Evolutionary conservation across 2,888 invertebrate species (phyloP).

Genomic region (Drosophila prolongata): DNA sequence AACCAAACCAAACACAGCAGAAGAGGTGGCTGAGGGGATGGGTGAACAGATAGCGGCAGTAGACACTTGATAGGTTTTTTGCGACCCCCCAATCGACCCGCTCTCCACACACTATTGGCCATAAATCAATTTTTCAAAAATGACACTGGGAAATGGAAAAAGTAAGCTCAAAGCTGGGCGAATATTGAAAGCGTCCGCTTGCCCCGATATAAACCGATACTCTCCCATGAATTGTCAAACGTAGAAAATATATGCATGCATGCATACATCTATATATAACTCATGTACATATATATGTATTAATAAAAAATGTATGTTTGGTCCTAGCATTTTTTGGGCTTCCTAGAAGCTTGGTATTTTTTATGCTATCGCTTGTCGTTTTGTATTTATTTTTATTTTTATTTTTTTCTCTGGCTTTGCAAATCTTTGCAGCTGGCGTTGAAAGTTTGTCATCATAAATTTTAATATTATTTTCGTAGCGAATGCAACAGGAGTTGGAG

Average conservation of each 20-base stretch:
- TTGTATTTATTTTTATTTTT: not conserved
- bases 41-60: slow-evolving; percentile 11
- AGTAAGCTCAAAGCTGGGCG: slow-evolving; percentile 78
- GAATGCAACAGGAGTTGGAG: slow-evolving; percentile 29
- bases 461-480: slow-evolving; percentile 56
- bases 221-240: slow-evolving; percentile 28
- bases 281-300: slow-evolving; percentile 33
- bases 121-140: slow-evolving; percentile 78
- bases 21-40: not conserved
- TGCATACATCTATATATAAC: slow-evolving; percentile 25
- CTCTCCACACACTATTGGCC: slow-evolving; percentile 63
- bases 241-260: slow-evolving; percentile 27
- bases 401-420: slow-evolving; percentile 40
- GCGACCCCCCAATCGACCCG: slow-evolving; percentile 11
- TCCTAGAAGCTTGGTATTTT: slow-evolving; percentile 33
- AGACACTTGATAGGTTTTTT: slow-evolving; percentile 76
- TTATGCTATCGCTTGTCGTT: slow-evolving; percentile 10
- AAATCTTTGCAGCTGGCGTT: slow-evolving; percentile 77
- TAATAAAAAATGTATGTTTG: slow-evolving; percentile 68
- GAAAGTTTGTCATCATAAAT: slow-evolving; percentile 80
- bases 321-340: slow-evolving; percentile 53
- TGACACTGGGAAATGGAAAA: slow-evolving; percentile 78
- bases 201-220: slow-evolving; percentile 29
- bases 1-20: slow-evolving; percentile 24
- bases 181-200: slow-evolving; percentile 66